Conservation (phyloP, 1,140 invertebrate species). For the Himalopsyche phryganea region DNA sequence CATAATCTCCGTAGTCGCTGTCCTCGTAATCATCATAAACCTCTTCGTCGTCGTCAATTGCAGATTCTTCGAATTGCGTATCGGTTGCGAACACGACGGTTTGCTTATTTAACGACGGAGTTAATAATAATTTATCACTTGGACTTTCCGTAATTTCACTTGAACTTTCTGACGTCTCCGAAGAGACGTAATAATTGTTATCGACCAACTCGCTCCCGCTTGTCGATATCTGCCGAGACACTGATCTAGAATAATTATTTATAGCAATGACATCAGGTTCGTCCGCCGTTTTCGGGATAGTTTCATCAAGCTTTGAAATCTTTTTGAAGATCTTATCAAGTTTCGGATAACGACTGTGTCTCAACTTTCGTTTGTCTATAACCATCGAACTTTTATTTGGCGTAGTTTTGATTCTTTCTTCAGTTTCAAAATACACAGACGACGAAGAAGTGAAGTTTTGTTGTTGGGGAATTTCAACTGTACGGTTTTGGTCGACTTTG, state of each 20-base stretch:
- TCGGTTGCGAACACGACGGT: not conserved
- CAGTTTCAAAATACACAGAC: too few relatives aligned
- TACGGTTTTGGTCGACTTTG: too few relatives aligned
- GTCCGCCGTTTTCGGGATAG: not conserved
- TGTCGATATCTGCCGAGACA: not conserved
- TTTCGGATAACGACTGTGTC: constrained; percentile 22
- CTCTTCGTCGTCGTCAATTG: constrained; percentile 10
- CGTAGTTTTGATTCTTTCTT: too few relatives aligned
- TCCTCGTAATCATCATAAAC: constrained; percentile 1
- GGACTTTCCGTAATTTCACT: not conserved
- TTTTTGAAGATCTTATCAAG: constrained; percentile 23
- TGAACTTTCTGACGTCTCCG: too few relatives aligned
- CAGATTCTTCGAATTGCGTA: constrained; percentile 6
- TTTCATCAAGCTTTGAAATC: constrained; percentile 17
- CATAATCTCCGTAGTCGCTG: constrained; percentile 5
- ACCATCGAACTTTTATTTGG: too few relatives aligned
- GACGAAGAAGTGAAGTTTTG: too few relatives aligned
- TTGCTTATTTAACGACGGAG: not conserved
- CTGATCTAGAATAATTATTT: not conserved
- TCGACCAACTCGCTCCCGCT: not conserved
- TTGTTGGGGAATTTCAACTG: too few relatives aligned
- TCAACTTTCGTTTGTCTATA: constrained; percentile 11
- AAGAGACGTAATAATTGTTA: not conserved
- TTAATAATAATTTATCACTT: not conserved
- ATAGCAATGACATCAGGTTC: not conserved